Conservation (phyloP, 2,113 vertebrate genomes). For the Picathartes gymnocephalus region DNA sequence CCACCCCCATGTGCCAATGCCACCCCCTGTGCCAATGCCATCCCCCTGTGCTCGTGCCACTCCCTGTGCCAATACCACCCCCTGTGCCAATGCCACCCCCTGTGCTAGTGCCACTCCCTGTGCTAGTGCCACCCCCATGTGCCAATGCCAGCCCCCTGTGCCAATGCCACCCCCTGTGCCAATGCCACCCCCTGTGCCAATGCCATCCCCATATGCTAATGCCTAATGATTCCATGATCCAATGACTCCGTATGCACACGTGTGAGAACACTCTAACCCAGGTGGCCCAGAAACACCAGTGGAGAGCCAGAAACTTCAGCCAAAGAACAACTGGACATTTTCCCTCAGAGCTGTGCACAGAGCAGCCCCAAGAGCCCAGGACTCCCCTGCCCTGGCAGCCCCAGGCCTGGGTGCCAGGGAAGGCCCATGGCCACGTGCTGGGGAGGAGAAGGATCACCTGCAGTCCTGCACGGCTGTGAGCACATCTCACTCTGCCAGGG, state of each 20-base stretch:
- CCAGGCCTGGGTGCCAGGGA: too few relatives aligned
- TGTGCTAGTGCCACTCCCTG: too few relatives aligned
- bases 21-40: fast-evolving
- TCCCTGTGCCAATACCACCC: too few relatives aligned
- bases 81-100: too few relatives aligned
- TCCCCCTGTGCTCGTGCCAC: not conserved
- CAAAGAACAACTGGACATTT: not conserved
- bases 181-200: too few relatives aligned
- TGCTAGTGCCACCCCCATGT: too few relatives aligned
- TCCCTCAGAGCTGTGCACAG: not conserved
- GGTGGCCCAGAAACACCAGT: not conserved
- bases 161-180: too few relatives aligned
- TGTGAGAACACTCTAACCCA: not conserved
- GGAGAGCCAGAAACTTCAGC: not conserved
- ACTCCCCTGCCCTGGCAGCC: fast-evolving
- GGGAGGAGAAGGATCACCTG: not conserved
- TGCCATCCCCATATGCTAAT: too few relatives aligned
- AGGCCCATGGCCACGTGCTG: fast-evolving
- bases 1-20: not conserved
- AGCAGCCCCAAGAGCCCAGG: not conserved
- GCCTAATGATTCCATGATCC: not conserved
- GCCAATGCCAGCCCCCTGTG: too few relatives aligned
- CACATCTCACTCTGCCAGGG: not conserved
- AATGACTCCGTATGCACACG: not conserved
- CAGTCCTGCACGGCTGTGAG: fast-evolving